Conservation (phyloP, 2,113 vertebrate genomes). For the Xenopus borealis region DNA sequence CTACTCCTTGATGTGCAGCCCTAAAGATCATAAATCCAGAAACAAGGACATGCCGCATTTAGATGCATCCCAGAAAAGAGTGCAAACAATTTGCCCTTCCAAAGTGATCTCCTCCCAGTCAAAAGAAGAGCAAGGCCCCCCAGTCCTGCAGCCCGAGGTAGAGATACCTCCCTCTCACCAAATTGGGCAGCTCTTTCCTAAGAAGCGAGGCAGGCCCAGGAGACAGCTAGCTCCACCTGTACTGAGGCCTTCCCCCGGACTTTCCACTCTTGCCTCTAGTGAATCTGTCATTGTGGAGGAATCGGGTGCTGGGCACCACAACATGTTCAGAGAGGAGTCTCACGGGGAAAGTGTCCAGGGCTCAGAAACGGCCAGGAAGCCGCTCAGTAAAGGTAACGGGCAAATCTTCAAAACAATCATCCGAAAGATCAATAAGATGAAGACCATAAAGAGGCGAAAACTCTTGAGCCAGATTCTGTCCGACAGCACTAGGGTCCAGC, state of each 20-base stretch:
- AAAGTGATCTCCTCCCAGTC: slow-evolving; percentile 84
- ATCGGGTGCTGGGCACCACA: slow-evolving; percentile 58
- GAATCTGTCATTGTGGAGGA: slow-evolving; percentile 61
- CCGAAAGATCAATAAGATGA: slow-evolving; percentile 96
- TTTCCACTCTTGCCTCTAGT: slow-evolving; percentile 68
- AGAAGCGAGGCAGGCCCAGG: slow-evolving; percentile 88
- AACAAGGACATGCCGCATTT: slow-evolving; percentile 89
- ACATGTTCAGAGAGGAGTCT: slow-evolving; percentile 62
- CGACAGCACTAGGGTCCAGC: slow-evolving; percentile 59
- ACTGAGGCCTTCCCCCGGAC: slow-evolving; percentile 70
- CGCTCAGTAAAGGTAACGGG: slow-evolving; percentile 77
- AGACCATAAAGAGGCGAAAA: slow-evolving; percentile 89
- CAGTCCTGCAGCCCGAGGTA: slow-evolving; percentile 89
- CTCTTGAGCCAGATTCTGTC: slow-evolving; percentile 83
- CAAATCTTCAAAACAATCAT: slow-evolving; percentile 94
- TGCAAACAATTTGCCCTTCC: slow-evolving; percentile 81
- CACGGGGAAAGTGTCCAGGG: slow-evolving; percentile 58
- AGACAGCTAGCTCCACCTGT: slow-evolving; percentile 73
- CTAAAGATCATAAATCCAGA: slow-evolving; percentile 74
- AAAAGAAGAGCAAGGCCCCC: slow-evolving; percentile 92
- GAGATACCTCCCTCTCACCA: slow-evolving; percentile 74
- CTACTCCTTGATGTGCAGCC: slow-evolving; percentile 58
- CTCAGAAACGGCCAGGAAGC: slow-evolving; percentile 68
- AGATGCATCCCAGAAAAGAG: slow-evolving; percentile 79
- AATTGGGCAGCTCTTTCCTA: slow-evolving; percentile 68